Evolutionary conservation across 2,797 vertebrate species (phyloP).

Genomic region (Leuciscus waleckii): DNA sequence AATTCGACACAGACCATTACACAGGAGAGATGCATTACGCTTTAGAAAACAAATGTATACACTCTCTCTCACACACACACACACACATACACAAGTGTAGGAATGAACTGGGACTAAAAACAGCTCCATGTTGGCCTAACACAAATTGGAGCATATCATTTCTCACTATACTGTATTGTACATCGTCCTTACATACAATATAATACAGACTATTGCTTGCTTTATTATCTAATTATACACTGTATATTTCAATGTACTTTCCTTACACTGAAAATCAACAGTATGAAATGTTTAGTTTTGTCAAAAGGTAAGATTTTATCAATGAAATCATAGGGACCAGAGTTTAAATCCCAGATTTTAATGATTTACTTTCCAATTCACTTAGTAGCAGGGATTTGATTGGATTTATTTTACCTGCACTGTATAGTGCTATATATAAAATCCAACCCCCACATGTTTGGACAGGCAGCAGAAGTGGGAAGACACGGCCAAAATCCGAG

Average conservation of each 20-base stretch:
- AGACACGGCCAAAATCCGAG: background rate
- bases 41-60: constrained; percentile 18
- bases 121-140: background rate
- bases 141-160: background rate
- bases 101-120: constrained; percentile 1
- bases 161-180: background rate
- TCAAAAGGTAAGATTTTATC: background rate
- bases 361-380: background rate
- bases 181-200: background rate
- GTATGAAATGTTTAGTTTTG: background rate
- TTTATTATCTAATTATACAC: background rate
- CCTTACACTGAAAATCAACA: background rate
- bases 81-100: background rate
- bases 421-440: constrained; percentile 15
- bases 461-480: constrained; percentile 13
- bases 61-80: background rate
- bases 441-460: background rate
- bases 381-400: background rate
- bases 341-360: background rate
- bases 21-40: background rate
- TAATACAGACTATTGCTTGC: background rate
- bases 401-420: constrained; percentile 13
- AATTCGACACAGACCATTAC: constrained; percentile 16
- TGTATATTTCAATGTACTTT: background rate
- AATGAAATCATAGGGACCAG: background rate